phyloP scores from a whole-genome alignment of 1,140 invertebrate species.

The Mamestra configurata region DNA sequence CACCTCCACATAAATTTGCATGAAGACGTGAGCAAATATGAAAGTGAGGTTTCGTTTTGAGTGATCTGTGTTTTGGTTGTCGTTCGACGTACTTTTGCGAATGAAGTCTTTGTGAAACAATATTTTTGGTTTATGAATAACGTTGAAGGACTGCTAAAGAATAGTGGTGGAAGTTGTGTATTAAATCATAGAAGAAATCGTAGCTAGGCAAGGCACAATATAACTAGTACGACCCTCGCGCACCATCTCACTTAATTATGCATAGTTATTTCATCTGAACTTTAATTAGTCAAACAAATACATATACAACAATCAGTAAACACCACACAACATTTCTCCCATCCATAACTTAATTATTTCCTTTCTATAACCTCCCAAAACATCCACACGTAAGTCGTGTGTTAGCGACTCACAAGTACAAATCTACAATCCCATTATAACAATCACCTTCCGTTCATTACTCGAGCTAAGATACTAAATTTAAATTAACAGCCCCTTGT shows the following conservation, averaged over 20 bases:
- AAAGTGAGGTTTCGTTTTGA: slow-evolving; percentile 19
- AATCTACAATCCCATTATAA: slow-evolving; percentile 83
- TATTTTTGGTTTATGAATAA: too few species aligned
- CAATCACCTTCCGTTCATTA: slow-evolving; percentile 86
- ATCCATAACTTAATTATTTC: slow-evolving; percentile 49
- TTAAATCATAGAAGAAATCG: too few species aligned
- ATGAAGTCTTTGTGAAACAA: neutral
- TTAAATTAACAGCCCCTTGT: slow-evolving; percentile 87
- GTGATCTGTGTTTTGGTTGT: neutral
- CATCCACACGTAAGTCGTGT: slow-evolving; percentile 57
- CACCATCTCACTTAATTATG: neutral
- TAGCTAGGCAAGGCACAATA: too few species aligned
- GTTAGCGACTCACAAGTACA: slow-evolving; percentile 69
- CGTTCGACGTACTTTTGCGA: neutral
- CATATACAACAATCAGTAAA: neutral
- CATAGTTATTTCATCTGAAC: neutral
- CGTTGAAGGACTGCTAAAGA: too few species aligned
- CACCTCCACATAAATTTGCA: slow-evolving; percentile 77
- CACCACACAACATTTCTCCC: neutral
- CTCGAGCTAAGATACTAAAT: slow-evolving; percentile 85
- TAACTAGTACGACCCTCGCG: too few species aligned
- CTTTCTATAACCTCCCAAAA: slow-evolving; percentile 13
- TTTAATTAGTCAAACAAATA: slow-evolving; percentile 2
- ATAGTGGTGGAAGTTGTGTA: too few species aligned
- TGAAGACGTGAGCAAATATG: slow-evolving; percentile 57